Base-by-base conservation (phyloP, 1,140 invertebrate species). In the Prorops nasuta region DNA sequence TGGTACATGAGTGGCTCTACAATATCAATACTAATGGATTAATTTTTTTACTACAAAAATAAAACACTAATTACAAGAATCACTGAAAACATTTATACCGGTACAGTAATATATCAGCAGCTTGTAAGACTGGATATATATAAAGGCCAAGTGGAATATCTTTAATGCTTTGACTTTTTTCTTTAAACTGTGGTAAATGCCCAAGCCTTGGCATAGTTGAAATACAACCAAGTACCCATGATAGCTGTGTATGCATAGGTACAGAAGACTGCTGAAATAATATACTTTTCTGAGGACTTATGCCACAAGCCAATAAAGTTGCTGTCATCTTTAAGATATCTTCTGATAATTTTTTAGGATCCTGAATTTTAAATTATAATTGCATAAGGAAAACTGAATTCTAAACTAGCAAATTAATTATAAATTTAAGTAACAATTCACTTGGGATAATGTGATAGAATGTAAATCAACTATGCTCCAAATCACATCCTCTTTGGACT, bases 381-480 rank as follows among this genome's bases (percentile, higher is more conserved):
- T n/a, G n/a, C n/a, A n/a, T n/a, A n/a, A n/a, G n/a, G n/a, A n/a
- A n/a, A 31, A 37, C 54, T 37, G 17, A 21, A 35, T 38, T 28
- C 7, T 12, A 43, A 35, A 51, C 36, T 21, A 46, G 19, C 12
- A 24, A 22, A 45, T 16, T 41, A 14, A 44, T 49, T 32, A 3
- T 1, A 12, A 12, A 22, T 39, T 3, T 22, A 39, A 20, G 17
- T 38, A 28, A 21, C 35, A 22, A 41, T 49, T 71, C 74, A 89
- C 87, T 72, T 94, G 88, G 7, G 86, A 86, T 19, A 92, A 63
- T 6, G 97, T 98, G 16, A 98, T 90, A 0, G 96, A 88, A 79
- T 99, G 97, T 51, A 98, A 79, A 79, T 99, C 97, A 4, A 91
- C 97, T 63, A 99, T 88, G 61, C 90, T 90, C 41, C 90, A 83